Base-by-base conservation (phyloP, 2,888 invertebrate species). In the Ophonus ardosiacus region DNA sequence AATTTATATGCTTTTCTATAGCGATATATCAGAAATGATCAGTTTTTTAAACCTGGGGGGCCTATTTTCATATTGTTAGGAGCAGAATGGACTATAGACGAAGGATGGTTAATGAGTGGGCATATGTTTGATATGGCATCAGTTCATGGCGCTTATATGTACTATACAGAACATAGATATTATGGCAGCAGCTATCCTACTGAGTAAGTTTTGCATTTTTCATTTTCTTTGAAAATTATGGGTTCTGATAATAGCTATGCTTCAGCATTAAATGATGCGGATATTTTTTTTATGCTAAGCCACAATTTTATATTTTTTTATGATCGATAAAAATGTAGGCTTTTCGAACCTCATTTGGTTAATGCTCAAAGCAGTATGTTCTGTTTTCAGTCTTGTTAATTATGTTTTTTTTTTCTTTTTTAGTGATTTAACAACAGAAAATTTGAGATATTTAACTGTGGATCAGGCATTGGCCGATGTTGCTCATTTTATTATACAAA, bases 91-190 rank as follows among this genome's bases (percentile, higher is more conserved):
- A 90, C 91, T 8, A 96, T 96, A 86, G 90, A 91, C 0, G 89
- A 93, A 0, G 92, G 92, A 4, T 94, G 93, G 92, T 90, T 95
- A 87, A 89, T 89, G 38, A 89, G 88, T 0, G 96, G 96, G 0
- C 92, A 94, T 84, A 93, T 95, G 87, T 92, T 93, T 85, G 93
- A 94, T 71, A 91, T 95, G 89, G 95, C 94, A 0, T 88, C 90
- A 79, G 88, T 91, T 21, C 92, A 94, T 86, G 91, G 92, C 0
- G 97, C 95, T 0, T 93, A 93, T 4, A 91, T 96, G 88, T 95
- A 95, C 89, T 95, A 95, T 87, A 94, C 96, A 0, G 97, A 97
- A 89, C 97, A 97, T 90, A 93, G 97, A 87, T 97, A 94, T 90
- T 97, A 97, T 89, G 97, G 97, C 0, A 88, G 93, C 82, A 96